A percentile compares a stretch with the other conserved stretches of the same genome.
phyloP scores from a whole-genome alignment of 1,140 invertebrate genomes.

The Lutraria rhynchaena region DNA sequence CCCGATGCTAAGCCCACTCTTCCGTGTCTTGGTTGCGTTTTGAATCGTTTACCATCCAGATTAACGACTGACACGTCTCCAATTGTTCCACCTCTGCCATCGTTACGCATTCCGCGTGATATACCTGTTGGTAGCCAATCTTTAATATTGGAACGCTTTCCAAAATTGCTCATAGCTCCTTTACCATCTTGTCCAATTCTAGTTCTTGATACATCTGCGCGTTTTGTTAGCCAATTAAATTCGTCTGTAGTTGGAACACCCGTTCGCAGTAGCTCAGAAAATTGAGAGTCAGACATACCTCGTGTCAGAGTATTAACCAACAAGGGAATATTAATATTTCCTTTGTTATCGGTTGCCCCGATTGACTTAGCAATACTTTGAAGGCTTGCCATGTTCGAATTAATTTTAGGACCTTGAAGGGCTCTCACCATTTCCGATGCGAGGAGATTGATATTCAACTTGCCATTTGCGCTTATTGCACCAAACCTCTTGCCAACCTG shows the following conservation, averaged over 20 bases:
- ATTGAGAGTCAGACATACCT: neutral
- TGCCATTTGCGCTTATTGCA: slow-evolving; percentile 7
- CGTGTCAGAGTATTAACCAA: neutral
- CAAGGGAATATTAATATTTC: slow-evolving; percentile 30
- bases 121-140: no score
- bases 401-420: neutral
- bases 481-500: slow-evolving; percentile 1
- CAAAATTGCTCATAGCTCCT: no score
- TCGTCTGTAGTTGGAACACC: neutral
- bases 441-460: slow-evolving; percentile 11
- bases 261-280: neutral
- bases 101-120: neutral
- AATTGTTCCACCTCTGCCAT: neutral
- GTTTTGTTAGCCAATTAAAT: slow-evolving; percentile 18
- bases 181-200: no score
- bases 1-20: no score
- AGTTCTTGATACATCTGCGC: no score
- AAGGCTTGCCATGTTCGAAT: neutral
- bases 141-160: no score
- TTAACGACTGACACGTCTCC: neutral
- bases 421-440: slow-evolving; percentile 6
- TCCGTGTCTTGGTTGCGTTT: no score
- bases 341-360: slow-evolving; percentile 35
- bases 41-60: no score
- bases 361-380: slow-evolving; percentile 5